phyloP scores from a whole-genome alignment of 2,113 vertebrate species.

The Paraplagusia blochii region DNA sequence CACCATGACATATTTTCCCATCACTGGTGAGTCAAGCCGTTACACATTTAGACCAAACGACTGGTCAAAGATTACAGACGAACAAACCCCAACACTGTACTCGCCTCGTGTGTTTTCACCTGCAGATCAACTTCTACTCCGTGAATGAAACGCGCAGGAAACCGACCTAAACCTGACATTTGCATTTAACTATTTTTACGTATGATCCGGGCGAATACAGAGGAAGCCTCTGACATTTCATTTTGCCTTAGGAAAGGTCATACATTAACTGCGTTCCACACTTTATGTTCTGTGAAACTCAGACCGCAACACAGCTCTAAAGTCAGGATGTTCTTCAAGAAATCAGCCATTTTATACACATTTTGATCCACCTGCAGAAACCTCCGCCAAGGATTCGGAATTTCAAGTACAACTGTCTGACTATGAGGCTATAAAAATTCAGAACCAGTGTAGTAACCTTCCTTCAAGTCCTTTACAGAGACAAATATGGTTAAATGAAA shows the following conservation, averaged over 20 bases:
- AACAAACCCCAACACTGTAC: too few species aligned
- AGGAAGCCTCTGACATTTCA: not conserved
- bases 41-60: too few species aligned
- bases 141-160: too few species aligned
- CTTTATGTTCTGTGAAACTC: not conserved
- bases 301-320: not conserved
- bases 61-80: too few species aligned
- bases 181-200: not conserved
- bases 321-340: not conserved
- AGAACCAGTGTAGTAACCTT: too few species aligned
- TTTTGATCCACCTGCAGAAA: not conserved
- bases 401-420: too few species aligned
- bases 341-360: not conserved
- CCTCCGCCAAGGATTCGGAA: too few species aligned
- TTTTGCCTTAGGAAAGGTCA: not conserved
- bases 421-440: too few species aligned
- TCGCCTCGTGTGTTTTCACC: too few species aligned
- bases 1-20: conserved; percentile 1
- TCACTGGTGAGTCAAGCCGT: not conserved
- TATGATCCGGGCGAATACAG: not conserved
- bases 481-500: too few species aligned
- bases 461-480: too few species aligned
- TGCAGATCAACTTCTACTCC: too few species aligned
- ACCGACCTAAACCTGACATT: not conserved
- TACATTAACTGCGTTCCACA: not conserved